A percentile compares a stretch with the other conserved stretches of the same genome.
Conservation (phyloP, 1,140 invertebrate species). For the Penaeus japonicus region DNA sequence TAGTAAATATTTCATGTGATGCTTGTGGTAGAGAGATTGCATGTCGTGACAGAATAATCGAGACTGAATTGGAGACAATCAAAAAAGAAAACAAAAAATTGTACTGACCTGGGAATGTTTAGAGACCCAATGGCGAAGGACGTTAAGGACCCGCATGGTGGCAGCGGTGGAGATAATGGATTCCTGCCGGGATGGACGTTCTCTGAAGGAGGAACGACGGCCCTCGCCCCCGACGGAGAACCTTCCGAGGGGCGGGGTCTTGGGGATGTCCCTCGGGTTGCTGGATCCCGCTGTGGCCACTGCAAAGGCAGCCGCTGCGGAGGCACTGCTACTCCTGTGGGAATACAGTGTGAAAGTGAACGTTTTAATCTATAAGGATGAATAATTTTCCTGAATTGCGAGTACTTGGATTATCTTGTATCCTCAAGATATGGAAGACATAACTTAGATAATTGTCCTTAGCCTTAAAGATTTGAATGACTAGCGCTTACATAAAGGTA, state of each 20-base stretch:
- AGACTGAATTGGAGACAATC: neutral
- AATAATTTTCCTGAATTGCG: too few species aligned
- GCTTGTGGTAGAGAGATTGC: neutral
- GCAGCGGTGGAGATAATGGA: slow-evolving; percentile 90
- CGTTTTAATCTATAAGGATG: too few species aligned
- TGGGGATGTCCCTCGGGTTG: slow-evolving; percentile 74
- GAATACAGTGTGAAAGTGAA: neutral
- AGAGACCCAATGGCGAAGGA: slow-evolving; percentile 80
- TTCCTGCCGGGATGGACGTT: slow-evolving; percentile 71
- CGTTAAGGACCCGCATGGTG: slow-evolving; percentile 91
- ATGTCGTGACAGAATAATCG: neutral
- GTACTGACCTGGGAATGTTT: slow-evolving; percentile 70
- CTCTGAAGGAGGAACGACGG: slow-evolving; percentile 52
- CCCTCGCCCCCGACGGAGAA: slow-evolving; percentile 51
- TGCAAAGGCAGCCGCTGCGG: slow-evolving; percentile 89
- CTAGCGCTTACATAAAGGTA: too few species aligned
- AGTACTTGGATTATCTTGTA: too few species aligned
- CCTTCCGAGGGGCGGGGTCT: slow-evolving; percentile 42
- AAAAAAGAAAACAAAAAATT: neutral
- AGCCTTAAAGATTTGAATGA: too few species aligned
- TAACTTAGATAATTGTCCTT: too few species aligned
- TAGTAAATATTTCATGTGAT: neutral
- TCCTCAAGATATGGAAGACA: too few species aligned
- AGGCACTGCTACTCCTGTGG: slow-evolving; percentile 85
- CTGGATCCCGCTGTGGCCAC: slow-evolving; percentile 89